Evolutionary conservation across 35 echinoderm and acorn worm species (phyloP).

Genomic region (Apostichopus parvimensis): DNA sequence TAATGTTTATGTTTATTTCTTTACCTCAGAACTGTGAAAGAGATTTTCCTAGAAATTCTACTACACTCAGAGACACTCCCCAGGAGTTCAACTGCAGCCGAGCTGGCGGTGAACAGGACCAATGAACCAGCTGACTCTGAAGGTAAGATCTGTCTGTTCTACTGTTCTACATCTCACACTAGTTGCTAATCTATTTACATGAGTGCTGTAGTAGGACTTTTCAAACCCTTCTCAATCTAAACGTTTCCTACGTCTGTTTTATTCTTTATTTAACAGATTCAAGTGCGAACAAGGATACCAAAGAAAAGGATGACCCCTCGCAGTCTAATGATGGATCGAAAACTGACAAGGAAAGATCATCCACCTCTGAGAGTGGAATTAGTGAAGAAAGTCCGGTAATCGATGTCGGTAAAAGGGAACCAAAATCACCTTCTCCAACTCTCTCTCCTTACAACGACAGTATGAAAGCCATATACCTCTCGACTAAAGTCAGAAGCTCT

Average conservation of each 20-base stretch:
- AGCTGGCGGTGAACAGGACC: background rate
- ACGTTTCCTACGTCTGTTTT: too few species aligned
- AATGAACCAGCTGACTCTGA: background rate
- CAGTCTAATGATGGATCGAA: background rate
- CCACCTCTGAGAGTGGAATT: background rate
- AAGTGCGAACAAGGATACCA: background rate
- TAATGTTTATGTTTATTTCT: background rate
- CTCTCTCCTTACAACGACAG: constrained; percentile 31
- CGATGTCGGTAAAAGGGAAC: background rate
- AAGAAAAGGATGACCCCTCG: background rate
- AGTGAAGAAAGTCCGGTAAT: background rate
- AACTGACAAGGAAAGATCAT: background rate
- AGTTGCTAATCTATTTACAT: too few species aligned
- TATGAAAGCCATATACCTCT: constrained; percentile 20
- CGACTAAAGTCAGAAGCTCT: constrained; percentile 2
- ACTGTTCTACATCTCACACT: too few species aligned
- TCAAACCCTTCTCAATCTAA: too few species aligned
- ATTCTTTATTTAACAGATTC: background rate
- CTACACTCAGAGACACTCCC: background rate
- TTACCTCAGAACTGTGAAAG: background rate
- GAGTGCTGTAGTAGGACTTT: too few species aligned
- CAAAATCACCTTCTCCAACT: background rate
- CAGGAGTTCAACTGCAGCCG: background rate
- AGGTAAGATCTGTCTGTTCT: background rate
- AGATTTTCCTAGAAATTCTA: constrained; percentile 24